Percentiles rank a stretch among this genome's conserved stretches.
Conservation (phyloP, 2,888 invertebrate species). For the Shargacucullia verbasci region DNA sequence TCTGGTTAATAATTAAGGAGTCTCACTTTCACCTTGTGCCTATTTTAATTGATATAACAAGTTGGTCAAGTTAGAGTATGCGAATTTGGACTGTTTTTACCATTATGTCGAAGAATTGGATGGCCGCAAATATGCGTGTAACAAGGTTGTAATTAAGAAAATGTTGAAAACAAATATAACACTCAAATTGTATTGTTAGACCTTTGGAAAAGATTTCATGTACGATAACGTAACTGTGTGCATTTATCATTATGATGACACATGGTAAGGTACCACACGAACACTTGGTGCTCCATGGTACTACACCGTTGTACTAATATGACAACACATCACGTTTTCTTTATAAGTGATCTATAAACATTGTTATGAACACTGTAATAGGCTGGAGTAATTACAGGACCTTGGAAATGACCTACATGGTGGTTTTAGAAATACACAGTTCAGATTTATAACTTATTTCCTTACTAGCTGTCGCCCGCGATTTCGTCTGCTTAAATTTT, state of each 20-base stretch:
- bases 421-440: constrained; percentile 34
- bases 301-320: too few relatives aligned
- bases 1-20: constrained; percentile 73
- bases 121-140: constrained; percentile 24
- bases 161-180: constrained; percentile 31
- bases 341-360: constrained; percentile 18
- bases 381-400: constrained; percentile 45
- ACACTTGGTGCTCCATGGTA: background rate
- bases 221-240: constrained; percentile 30
- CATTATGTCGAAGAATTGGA: background rate
- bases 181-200: constrained; percentile 35
- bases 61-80: constrained; percentile 21
- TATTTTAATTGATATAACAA: constrained; percentile 63
- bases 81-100: background rate
- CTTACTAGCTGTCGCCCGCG: too few relatives aligned
- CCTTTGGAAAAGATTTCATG: constrained; percentile 45
- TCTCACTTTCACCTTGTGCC: constrained; percentile 75
- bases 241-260: constrained; percentile 36
- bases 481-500: too few relatives aligned
- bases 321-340: background rate
- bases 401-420: constrained; percentile 56
- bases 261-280: background rate
- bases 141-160: constrained; percentile 35
- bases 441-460: constrained; percentile 45
- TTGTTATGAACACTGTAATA: constrained; percentile 23